Base-by-base conservation (phyloP, 2,888 invertebrate species). In the Hemithea aestivaria region DNA sequence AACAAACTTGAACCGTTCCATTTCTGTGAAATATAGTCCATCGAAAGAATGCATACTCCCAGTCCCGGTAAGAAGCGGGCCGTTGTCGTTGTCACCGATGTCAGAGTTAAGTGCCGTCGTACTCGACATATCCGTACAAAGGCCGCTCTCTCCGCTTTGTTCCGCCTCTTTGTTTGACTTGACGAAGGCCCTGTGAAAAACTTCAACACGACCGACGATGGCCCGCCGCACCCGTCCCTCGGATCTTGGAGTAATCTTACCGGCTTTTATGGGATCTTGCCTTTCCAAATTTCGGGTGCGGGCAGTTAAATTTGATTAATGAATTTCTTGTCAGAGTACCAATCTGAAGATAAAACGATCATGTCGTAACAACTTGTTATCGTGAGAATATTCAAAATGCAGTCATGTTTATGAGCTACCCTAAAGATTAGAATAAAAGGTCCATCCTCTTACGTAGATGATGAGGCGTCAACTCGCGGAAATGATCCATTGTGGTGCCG, bases 101-200 rank as follows among this genome's bases (percentile, higher is more conserved):
- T 76, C 73, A 71, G 69, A 74, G 76, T 65, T 76, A 78, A 84
- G 82, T 84, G 79, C 61, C 70, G 68, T 63, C 70, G 72, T 66
- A 66, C 74, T 75, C 68, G 53, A 68, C 72, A 66, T 74, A 68
- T 70, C 73, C 66, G 62, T 70, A 81, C 80, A 84, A 83, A 82
- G 75, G 73, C 78, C 61, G 72, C 77, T 80, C 82, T 83, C 78
- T 73, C 76, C 66, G 74, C 81, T 79, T 83, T 85, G 83, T 85
- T 81, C 77, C 75, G 77, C 74, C 66, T 79, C 79, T 82, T 85
- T 84, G 84, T 85, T 76, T 77, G 74, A 66, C 66, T 74, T 73
- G 73, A 75, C 70, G 71, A 63, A 72, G 72, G 68, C 66, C 60
- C 59, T 61, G 59, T 57, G 66, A 80, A 82, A 81, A 80, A 71